These are phyloP conservation scores for Ylistrum balloti DNA, from an alignment of 1,140 invertebrate genomes.

Conservation along the genomic window DNA sequence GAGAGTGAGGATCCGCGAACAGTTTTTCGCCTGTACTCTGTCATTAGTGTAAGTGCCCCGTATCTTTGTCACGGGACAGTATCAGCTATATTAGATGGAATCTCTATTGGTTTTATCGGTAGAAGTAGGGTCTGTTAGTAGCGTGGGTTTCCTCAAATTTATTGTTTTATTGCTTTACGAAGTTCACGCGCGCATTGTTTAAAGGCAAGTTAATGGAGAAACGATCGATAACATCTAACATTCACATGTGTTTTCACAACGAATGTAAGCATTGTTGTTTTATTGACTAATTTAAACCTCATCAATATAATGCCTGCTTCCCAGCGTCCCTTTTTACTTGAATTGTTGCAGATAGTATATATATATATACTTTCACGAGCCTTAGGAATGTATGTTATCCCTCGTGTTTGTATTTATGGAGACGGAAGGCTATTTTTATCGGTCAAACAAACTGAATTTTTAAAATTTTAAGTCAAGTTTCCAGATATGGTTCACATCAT, in stretches of 20 bases:
- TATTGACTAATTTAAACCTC: background rate
- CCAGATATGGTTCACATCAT: no score
- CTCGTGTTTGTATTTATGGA: no score
- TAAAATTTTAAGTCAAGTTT: no score
- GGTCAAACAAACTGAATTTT: no score
- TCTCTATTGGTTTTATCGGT: background rate
- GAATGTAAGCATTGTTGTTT: background rate
- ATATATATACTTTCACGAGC: no score
- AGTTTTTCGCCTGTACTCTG: slow-evolving; percentile 81
- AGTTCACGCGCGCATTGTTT: background rate
- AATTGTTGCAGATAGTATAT: no score
- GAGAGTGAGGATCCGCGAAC: slow-evolving; percentile 81
- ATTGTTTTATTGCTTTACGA: background rate
- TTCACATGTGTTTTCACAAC: background rate
- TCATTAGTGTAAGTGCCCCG: slow-evolving; percentile 74
- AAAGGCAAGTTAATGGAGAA: background rate
- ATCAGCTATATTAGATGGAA: background rate
- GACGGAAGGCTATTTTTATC: no score
- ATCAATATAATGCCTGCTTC: background rate
- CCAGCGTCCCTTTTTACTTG: no score
- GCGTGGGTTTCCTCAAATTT: background rate
- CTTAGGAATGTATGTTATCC: no score
- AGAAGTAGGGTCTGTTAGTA: background rate
- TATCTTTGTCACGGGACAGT: background rate
- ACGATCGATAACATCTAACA: background rate